A percentile compares a stretch with the other conserved stretches of the same genome.
phyloP scores from a whole-genome alignment of 37 sponge, comb jelly and placozoan genomes.

The Mnemiopsis leidyi region DNA sequence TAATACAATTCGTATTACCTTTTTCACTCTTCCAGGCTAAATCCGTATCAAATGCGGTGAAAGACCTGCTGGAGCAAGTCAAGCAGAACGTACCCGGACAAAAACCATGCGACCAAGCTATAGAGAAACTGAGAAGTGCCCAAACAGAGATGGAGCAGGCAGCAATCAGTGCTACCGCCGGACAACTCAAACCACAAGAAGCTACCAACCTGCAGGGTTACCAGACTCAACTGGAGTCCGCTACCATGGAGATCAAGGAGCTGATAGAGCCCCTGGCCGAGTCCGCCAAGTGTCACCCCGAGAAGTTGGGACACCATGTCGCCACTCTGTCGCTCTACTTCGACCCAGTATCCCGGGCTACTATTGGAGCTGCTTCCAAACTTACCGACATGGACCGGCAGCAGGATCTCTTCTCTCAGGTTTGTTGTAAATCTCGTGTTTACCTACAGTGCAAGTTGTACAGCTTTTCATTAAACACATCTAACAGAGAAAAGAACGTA shows the following conservation, averaged over 20 bases:
- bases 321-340: conserved; percentile 79
- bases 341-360: conserved; percentile 75
- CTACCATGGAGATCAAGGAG: conserved; percentile 74
- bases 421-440: too few relatives aligned
- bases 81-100: conserved; percentile 79
- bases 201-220: conserved; percentile 78
- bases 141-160: conserved; percentile 85
- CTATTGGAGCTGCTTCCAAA: conserved; percentile 88
- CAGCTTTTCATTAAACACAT: too few relatives aligned
- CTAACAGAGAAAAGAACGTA: too few relatives aligned
- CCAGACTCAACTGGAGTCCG: conserved; percentile 79
- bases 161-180: conserved; percentile 76
- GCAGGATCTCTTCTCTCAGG: conserved; percentile 66
- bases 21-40: conserved; percentile 74
- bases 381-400: conserved; percentile 65
- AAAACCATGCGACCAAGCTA: conserved; percentile 83
- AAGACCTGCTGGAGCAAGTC: conserved; percentile 74
- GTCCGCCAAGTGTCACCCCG: conserved; percentile 92
- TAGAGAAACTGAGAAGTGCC: conserved; percentile 76
- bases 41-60: conserved; percentile 84
- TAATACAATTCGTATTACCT: too few relatives aligned
- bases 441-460: too few relatives aligned
- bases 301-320: conserved; percentile 94
- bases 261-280: conserved; percentile 74
- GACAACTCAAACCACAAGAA: conserved; percentile 75